phyloP scores from a whole-genome alignment of 2,888 invertebrate genomes.

The Pegoplata infirma region DNA sequence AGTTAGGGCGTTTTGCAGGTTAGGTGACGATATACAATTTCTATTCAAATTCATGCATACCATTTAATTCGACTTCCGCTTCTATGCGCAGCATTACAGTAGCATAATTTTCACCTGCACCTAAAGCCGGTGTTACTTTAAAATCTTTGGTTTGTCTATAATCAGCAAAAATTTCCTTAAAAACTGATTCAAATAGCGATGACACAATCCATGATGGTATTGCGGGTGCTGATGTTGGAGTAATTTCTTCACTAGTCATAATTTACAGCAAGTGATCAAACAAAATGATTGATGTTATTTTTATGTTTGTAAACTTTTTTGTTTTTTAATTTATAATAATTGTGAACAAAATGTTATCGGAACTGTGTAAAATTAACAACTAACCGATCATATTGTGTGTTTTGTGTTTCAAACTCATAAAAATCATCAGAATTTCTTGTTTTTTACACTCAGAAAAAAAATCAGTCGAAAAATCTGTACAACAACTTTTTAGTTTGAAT shows the following conservation, averaged over 20 bases:
- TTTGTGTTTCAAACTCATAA: background rate
- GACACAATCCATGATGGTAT: constrained; percentile 65
- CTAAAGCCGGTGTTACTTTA: constrained; percentile 64
- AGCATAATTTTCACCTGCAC: constrained; percentile 73
- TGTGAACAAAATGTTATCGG: no score
- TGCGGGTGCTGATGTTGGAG: background rate
- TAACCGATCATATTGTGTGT: no score
- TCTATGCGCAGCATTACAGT: constrained; percentile 70
- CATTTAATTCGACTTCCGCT: constrained; percentile 68
- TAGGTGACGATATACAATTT: no score
- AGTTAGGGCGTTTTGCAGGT: no score
- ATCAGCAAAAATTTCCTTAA: constrained; percentile 59
- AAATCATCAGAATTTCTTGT: background rate
- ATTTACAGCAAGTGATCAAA: background rate
- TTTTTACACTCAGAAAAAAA: no score
- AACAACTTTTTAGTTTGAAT: no score
- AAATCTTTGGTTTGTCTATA: constrained; percentile 65
- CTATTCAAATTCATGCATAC: no score
- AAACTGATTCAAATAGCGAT: constrained; percentile 64
- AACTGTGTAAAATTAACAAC: no score
- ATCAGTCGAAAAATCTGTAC: no score
- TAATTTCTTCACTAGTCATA: constrained; percentile 21
- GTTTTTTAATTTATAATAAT: no score
- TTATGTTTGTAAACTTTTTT: no score
- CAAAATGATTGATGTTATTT: no score